Evolutionary conservation across 1,140 invertebrate genomes (phyloP).

Genomic region (Calephelis virginiensis): DNA sequence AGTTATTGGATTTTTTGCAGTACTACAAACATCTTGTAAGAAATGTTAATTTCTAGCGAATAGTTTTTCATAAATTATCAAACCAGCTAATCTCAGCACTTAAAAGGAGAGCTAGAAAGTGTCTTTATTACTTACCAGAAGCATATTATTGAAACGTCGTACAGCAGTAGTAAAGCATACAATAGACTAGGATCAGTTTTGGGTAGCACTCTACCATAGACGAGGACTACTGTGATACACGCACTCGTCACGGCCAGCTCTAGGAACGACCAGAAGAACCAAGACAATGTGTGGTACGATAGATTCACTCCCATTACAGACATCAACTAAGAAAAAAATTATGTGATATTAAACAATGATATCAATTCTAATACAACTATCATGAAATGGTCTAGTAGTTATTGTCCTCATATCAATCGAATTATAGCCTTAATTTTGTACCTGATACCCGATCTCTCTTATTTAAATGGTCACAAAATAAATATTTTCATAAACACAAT

Average conservation of each 20-base stretch:
- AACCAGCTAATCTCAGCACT: background rate
- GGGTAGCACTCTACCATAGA: constrained; percentile 78
- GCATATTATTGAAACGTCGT: constrained; percentile 79
- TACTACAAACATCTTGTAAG: too few species aligned
- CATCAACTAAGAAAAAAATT: constrained; percentile 77
- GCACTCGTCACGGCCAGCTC: constrained; percentile 78
- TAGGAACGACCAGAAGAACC: constrained; percentile 79
- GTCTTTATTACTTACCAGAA: constrained; percentile 79
- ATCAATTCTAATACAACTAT: too few species aligned
- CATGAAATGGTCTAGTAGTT: too few species aligned
- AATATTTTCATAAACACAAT: too few species aligned
- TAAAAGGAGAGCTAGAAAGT: background rate
- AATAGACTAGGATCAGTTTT: constrained; percentile 78
- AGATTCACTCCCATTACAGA: constrained; percentile 83
- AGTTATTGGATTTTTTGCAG: too few species aligned
- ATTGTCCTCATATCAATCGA: too few species aligned
- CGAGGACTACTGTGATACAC: constrained; percentile 75
- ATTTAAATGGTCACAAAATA: too few species aligned
- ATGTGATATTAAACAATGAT: background rate
- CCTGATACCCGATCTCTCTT: too few species aligned
- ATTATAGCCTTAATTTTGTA: too few species aligned
- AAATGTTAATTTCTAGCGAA: too few species aligned
- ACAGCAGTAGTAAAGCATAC: constrained; percentile 79
- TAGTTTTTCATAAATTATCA: background rate
- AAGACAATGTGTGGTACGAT: constrained; percentile 80